phyloP scores from a whole-genome alignment of 2,113 vertebrate genomes.

The Eira barbara region DNA sequence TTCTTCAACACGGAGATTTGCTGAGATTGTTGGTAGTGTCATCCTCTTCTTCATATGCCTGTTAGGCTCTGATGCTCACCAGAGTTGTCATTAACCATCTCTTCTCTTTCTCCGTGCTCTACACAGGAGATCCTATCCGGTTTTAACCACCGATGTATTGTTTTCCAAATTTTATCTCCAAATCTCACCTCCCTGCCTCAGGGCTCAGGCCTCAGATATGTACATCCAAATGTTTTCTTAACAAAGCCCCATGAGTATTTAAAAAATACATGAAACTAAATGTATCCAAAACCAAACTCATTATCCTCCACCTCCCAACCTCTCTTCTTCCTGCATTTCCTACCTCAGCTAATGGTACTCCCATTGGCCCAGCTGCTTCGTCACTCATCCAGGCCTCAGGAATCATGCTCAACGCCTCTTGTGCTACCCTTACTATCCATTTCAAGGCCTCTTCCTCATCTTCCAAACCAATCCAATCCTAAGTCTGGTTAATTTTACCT shows the following conservation, averaged over 20 bases:
- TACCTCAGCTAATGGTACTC: neutral
- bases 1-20: neutral
- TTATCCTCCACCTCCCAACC: neutral
- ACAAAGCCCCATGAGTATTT: neutral
- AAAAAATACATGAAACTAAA: neutral
- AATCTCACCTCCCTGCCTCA: neutral
- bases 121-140: neutral
- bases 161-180: neutral
- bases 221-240: neutral
- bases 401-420: neutral
- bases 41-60: neutral
- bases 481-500: neutral
- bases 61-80: neutral
- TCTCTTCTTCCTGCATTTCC: neutral
- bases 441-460: neutral
- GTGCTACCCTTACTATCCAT: neutral
- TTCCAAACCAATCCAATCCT: neutral
- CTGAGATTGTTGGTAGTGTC: neutral
- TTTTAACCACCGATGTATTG: neutral
- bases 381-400: neutral
- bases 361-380: neutral
- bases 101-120: neutral
- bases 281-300: neutral
- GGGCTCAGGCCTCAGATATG: neutral
- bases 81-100: neutral